Evolutionary conservation across 1,140 invertebrate species (phyloP).

Genomic region (Orchestia grillus): DNA sequence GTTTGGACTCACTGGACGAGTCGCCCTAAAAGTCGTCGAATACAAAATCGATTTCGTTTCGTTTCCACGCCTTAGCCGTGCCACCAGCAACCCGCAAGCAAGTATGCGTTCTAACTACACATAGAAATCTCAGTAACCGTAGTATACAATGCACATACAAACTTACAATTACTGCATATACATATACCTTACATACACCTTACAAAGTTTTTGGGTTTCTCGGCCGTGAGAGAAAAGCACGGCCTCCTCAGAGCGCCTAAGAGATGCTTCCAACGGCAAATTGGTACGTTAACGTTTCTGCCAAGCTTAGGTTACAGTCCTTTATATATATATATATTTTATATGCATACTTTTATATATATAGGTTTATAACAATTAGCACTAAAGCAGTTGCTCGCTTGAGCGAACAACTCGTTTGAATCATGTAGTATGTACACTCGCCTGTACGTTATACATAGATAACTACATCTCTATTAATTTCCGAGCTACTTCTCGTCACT

Average conservation of each 20-base stretch:
- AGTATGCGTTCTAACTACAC: constrained; percentile 45
- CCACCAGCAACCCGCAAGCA: not conserved
- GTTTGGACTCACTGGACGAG: too few species aligned
- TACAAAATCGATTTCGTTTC: too few species aligned
- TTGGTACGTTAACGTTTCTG: constrained; percentile 6
- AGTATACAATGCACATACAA: constrained; percentile 55
- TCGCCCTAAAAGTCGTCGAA: too few species aligned
- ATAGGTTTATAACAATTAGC: constrained; percentile 54
- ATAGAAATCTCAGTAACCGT: constrained; percentile 51
- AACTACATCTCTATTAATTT: not conserved
- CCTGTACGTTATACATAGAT: not conserved
- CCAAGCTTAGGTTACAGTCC: constrained; percentile 26
- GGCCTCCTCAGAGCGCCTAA: not conserved
- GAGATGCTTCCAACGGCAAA: constrained; percentile 9
- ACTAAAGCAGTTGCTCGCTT: constrained; percentile 41
- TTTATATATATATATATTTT: constrained; percentile 56
- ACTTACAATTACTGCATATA: constrained; percentile 47
- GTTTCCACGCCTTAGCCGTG: not conserved
- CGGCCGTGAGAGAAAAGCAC: constrained; percentile 20
- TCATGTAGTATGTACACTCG: not conserved
- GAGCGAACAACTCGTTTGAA: constrained; percentile 43
- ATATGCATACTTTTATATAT: constrained; percentile 56
- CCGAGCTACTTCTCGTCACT: not conserved
- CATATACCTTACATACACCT: constrained; percentile 41
- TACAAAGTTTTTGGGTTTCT: constrained; percentile 33